Percentiles rank a stretch among this genome's conserved stretches.
Evolutionary conservation across 2,888 invertebrate genomes (phyloP).

Genomic region (Conomelus anceps): DNA sequence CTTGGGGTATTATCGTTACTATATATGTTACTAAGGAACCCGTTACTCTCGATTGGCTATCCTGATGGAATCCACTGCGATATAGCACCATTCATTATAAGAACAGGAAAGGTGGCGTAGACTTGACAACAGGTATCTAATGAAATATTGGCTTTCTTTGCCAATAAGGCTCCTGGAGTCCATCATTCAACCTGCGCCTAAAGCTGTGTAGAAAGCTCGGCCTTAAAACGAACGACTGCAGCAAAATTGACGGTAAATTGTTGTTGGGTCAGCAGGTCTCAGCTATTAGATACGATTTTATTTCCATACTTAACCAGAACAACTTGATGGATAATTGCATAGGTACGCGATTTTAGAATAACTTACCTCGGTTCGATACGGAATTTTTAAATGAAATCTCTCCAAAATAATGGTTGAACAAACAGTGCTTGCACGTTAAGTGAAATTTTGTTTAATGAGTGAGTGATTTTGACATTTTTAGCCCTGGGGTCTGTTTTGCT

Average conservation of each 20-base stretch:
- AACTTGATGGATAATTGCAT: not conserved
- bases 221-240: not conserved
- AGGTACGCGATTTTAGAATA: not conserved
- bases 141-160: not conserved
- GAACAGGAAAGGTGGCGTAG: not conserved
- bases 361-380: not conserved
- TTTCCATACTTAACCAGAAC: not conserved
- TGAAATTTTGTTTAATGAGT: not conserved
- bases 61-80: not conserved
- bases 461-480: not conserved
- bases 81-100: not conserved
- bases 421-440: not conserved
- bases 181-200: not conserved
- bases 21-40: not conserved
- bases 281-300: not conserved
- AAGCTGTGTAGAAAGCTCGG: not conserved
- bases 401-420: not conserved
- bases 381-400: not conserved
- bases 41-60: not conserved
- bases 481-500: not conserved
- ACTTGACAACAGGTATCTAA: not conserved
- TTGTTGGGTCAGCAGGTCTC: not conserved
- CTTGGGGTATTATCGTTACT: not conserved
- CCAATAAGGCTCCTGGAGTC: not conserved
- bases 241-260: not conserved